These are phyloP conservation scores for Ceratitis capitata DNA, from an alignment of 1,140 invertebrate species.

Conservation along the genomic window DNA sequence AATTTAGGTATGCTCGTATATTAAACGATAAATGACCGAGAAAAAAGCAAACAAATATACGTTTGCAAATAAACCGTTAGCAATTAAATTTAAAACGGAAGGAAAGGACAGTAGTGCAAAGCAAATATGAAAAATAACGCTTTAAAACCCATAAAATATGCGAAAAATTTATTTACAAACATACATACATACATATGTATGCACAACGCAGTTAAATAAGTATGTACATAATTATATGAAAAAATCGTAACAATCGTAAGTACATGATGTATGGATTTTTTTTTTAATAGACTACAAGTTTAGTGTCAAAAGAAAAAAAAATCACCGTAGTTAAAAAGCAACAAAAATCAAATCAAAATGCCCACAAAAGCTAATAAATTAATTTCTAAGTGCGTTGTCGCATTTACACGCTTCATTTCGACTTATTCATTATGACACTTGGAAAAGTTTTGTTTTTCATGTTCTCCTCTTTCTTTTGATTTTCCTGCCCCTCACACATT, in stretches of 20 bases:
- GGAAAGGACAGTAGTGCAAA: not conserved
- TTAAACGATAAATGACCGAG: not conserved
- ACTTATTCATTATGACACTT: not conserved
- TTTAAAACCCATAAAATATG: not conserved
- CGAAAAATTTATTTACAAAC: constrained; percentile 24
- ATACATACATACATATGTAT: not conserved
- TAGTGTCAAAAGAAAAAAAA: not conserved
- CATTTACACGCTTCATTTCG: not conserved
- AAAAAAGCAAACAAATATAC: not conserved
- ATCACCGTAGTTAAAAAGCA: constrained; percentile 15
- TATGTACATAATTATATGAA: not conserved
- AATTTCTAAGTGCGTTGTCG: not conserved
- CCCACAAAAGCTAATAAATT: not conserved
- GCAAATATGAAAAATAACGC: not conserved
- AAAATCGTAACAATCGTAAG: not conserved
- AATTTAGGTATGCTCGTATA: not conserved
- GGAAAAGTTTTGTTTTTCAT: not conserved
- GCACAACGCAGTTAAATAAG: not conserved
- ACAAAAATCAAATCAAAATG: not conserved
- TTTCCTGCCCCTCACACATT: not conserved
- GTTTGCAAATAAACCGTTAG: not conserved
- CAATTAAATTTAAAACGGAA: constrained; percentile 15
- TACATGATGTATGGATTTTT: not conserved
- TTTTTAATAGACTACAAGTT: not conserved
- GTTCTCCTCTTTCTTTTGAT: not conserved